Evolutionary conservation across 2,113 vertebrate species (phyloP).

Genomic region (Circaetus gallicus): DNA sequence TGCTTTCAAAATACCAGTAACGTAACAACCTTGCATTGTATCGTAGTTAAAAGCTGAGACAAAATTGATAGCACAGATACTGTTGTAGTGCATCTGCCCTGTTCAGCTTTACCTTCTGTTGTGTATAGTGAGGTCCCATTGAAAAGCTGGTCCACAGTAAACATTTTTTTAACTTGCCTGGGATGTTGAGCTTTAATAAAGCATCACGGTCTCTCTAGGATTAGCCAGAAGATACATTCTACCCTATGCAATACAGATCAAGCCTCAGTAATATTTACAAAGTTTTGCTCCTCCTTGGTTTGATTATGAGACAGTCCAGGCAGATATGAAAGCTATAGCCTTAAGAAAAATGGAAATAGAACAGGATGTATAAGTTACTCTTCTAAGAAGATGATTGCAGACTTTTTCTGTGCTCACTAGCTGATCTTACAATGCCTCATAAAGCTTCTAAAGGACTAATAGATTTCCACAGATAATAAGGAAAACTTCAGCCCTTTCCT

Average conservation of each 20-base stretch:
- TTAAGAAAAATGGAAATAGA: not conserved
- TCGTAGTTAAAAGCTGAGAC: not conserved
- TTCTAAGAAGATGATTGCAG: not conserved
- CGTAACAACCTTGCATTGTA: not conserved
- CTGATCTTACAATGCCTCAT: not conserved
- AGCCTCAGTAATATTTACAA: not conserved
- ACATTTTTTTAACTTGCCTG: not conserved
- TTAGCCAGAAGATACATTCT: not conserved
- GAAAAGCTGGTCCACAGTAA: not conserved
- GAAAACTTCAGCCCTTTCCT: not conserved
- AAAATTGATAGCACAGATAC: not conserved
- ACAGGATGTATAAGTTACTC: not conserved
- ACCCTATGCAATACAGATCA: not conserved
- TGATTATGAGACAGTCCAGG: not conserved
- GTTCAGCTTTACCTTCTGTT: not conserved
- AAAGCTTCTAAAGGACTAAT: not conserved
- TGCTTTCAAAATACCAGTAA: not conserved
- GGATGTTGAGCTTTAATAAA: not conserved
- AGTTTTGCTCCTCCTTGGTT: not conserved
- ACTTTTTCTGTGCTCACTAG: not conserved
- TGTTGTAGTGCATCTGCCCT: not conserved
- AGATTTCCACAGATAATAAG: not conserved
- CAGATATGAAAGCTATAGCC: not conserved
- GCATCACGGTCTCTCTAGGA: not conserved
- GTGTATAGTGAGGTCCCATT: not conserved